Percentiles rank a stretch among this genome's conserved stretches.
Conservation (phyloP, 2,888 invertebrate species). For the Seira musarum region DNA sequence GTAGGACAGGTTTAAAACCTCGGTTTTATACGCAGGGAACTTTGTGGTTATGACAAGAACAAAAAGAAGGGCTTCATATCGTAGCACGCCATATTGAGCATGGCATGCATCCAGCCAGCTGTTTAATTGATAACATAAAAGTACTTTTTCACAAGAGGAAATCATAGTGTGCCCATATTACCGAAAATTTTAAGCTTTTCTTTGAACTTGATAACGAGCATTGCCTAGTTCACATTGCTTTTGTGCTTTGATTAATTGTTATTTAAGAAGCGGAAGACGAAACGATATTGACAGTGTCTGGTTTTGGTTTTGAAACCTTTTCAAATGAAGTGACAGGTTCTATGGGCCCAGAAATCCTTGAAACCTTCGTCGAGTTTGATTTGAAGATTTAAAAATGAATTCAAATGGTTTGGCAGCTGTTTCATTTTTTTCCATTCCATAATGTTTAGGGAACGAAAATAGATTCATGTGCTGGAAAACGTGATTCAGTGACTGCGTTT, state of each 20-base stretch:
- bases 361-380: no score
- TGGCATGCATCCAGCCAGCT: slow-evolving; percentile 13
- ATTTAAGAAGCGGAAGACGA: background rate
- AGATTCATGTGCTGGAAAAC: no score
- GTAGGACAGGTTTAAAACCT: slow-evolving; percentile 38
- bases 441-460: no score
- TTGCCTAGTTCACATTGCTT: no score
- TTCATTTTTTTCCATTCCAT: no score
- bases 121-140: slow-evolving; percentile 33
- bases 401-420: no score
- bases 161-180: background rate
- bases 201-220: background rate
- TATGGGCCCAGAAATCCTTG: no score
- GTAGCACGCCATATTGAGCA: background rate
- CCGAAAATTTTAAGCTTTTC: background rate
- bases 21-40: background rate
- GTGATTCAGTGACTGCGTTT: no score
- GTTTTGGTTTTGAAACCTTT: background rate
- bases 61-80: slow-evolving; percentile 30
- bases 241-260: background rate
- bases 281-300: background rate
- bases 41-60: slow-evolving; percentile 45
- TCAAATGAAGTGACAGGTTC: background rate
- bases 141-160: background rate
- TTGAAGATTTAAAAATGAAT: no score